Percentiles rank a stretch among this genome's conserved stretches.
Evolutionary conservation across 2,113 vertebrate species (phyloP).

Genomic region (Xenopus borealis): DNA sequence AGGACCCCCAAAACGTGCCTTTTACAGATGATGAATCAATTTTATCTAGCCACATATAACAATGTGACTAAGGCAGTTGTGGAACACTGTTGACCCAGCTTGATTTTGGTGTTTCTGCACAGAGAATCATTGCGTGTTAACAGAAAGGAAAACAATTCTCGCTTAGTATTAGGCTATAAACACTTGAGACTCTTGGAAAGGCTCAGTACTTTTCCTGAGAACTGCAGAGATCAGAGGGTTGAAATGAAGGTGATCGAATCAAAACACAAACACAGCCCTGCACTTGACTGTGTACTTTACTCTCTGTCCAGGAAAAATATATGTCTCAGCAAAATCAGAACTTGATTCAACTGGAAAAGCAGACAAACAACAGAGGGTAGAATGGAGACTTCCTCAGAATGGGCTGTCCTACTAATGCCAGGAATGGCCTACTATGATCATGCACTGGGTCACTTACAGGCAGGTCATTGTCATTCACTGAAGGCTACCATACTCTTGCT

Average conservation of each 20-base stretch:
- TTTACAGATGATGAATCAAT: no score
- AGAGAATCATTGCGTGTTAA: not conserved
- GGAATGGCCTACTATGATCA: no score
- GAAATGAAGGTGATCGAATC: not conserved
- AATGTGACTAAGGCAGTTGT: no score
- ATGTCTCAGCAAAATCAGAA: slow-evolving; percentile 9
- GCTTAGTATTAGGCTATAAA: not conserved
- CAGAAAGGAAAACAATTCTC: not conserved
- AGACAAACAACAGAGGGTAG: not conserved
- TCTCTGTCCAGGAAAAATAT: slow-evolving; percentile 12
- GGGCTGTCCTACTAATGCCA: no score
- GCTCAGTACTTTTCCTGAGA: not conserved
- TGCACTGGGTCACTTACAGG: no score
- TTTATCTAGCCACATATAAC: no score
- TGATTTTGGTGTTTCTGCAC: not conserved
- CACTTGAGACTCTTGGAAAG: not conserved
- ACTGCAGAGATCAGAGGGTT: not conserved
- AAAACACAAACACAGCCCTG: slow-evolving; percentile 2
- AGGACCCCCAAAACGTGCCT: no score
- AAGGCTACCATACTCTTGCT: no score
- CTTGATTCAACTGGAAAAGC: not conserved
- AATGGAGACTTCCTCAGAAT: not conserved
- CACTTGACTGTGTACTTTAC: not conserved
- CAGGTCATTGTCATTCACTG: no score
- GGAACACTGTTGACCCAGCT: no score